A percentile compares a stretch with the other conserved stretches of the same genome.
Evolutionary conservation across 2,113 vertebrate species (phyloP).

Genomic region (Eulemur macaco): DNA sequence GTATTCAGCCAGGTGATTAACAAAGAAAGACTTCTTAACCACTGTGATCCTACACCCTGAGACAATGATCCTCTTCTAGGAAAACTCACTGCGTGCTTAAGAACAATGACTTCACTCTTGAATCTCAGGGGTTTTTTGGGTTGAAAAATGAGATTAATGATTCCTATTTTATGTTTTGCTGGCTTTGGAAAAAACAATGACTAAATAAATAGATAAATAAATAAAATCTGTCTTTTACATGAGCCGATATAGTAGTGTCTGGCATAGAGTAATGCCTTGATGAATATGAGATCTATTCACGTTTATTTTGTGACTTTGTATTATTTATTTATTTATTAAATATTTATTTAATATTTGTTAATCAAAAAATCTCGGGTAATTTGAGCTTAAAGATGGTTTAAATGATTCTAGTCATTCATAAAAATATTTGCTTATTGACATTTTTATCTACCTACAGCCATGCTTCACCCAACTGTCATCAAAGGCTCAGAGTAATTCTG

Average conservation of each 20-base stretch:
- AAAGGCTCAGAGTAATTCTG: neutral
- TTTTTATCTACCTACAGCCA: neutral
- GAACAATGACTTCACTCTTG: neutral
- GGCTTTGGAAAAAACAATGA: neutral
- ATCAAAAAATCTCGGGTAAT: neutral
- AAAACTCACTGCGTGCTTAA: neutral
- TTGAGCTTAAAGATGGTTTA: neutral
- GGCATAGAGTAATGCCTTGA: fast-evolving
- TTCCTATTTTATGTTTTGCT: neutral
- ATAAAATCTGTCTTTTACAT: neutral
- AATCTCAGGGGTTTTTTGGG: neutral
- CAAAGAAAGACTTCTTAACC: neutral
- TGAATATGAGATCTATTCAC: neutral
- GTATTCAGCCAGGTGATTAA: neutral
- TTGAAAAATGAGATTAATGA: neutral
- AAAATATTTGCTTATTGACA: neutral
- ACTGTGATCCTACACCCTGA: fast-evolving
- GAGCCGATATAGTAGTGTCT: fast-evolving
- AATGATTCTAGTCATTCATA: neutral
- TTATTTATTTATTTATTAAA: too few relatives aligned
- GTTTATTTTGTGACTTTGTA: neutral
- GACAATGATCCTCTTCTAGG: fast-evolving
- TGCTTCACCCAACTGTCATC: neutral
- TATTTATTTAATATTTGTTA: neutral
- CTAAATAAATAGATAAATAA: neutral